phyloP scores from a whole-genome alignment of 2,113 vertebrate genomes.

The Leptosomus discolor region DNA sequence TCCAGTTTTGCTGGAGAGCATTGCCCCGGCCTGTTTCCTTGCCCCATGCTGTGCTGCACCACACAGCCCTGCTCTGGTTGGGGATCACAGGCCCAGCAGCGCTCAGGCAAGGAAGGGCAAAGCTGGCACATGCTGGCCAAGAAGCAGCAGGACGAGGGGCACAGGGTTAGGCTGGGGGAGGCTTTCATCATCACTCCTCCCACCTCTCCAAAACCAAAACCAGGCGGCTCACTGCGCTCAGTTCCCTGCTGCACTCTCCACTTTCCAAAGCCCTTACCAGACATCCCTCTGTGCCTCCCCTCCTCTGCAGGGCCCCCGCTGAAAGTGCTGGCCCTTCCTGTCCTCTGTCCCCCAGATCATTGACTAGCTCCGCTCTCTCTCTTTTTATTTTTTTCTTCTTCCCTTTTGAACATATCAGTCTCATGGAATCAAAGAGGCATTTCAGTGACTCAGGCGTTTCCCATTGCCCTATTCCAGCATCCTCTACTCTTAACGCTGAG shows the following conservation, averaged over 20 bases:
- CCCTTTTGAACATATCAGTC: slow-evolving; percentile 63
- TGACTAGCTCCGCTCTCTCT: slow-evolving; percentile 33
- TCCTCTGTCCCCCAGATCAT: slow-evolving; percentile 41
- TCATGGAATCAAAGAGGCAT: slow-evolving; percentile 80
- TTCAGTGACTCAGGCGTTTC: slow-evolving; percentile 83
- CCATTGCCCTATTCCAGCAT: slow-evolving; percentile 85
- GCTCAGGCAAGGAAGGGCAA: background rate
- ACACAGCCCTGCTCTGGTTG: background rate
- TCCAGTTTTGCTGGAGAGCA: background rate
- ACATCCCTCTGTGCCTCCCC: background rate
- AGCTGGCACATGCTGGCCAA: background rate
- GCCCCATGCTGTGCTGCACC: fast-evolving
- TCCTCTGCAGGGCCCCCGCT: background rate
- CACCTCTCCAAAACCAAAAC: background rate
- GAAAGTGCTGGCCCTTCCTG: slow-evolving; percentile 49
- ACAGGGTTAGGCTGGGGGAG: background rate
- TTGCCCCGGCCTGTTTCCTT: background rate
- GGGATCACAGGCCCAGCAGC: background rate
- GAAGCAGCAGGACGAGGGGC: background rate
- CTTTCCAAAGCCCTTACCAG: slow-evolving; percentile 28
- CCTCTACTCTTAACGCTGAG: slow-evolving; percentile 81
- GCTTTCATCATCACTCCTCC: background rate
- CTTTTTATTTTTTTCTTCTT: slow-evolving; percentile 53
- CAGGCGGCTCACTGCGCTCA: background rate
- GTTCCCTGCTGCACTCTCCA: background rate